phyloP scores from a whole-genome alignment of 2,113 vertebrate species.

The Larimichthys polyactis region DNA sequence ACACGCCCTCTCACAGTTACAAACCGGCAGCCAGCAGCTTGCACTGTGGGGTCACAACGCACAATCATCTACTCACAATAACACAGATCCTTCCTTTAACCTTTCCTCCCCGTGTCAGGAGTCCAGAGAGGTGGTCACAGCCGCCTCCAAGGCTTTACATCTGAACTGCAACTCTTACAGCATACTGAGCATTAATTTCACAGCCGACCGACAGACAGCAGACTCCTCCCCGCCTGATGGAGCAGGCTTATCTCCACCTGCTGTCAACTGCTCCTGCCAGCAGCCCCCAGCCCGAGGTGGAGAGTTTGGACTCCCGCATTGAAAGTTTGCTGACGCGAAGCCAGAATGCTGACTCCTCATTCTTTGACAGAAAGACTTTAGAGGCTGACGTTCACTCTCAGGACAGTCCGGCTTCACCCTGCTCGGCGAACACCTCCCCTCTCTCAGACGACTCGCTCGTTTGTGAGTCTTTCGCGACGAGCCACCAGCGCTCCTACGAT shows the following conservation, averaged over 20 bases:
- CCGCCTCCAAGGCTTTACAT: slow-evolving; percentile 69
- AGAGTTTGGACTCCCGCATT: slow-evolving; percentile 95
- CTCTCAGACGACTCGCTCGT: slow-evolving; percentile 72
- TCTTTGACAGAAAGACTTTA: slow-evolving; percentile 83
- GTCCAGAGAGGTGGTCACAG: slow-evolving; percentile 75
- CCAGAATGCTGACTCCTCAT: slow-evolving; percentile 84
- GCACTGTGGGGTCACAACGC: slow-evolving; percentile 84
- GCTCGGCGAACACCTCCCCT: slow-evolving; percentile 70
- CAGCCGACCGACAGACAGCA: slow-evolving; percentile 81
- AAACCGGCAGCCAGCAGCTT: slow-evolving; percentile 80
- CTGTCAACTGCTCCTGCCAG: slow-evolving; percentile 75
- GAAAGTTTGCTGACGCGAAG: slow-evolving; percentile 93
- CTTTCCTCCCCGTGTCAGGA: slow-evolving; percentile 82
- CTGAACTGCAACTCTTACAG: slow-evolving; percentile 61
- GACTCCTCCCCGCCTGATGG: slow-evolving; percentile 64
- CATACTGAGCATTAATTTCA: slow-evolving; percentile 72
- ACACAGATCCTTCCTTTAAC: slow-evolving; percentile 72
- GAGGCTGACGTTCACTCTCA: slow-evolving; percentile 86
- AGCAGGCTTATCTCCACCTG: slow-evolving; percentile 40
- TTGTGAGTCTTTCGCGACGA: background rate
- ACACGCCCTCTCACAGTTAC: slow-evolving; percentile 10
- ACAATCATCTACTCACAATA: slow-evolving; percentile 61
- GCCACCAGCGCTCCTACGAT: slow-evolving; percentile 73
- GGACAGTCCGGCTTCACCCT: slow-evolving; percentile 90
- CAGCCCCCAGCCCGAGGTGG: slow-evolving; percentile 83